Conservation (phyloP, 92 coral and sea anemone genomes). For the Palythoa grandiflora region DNA sequence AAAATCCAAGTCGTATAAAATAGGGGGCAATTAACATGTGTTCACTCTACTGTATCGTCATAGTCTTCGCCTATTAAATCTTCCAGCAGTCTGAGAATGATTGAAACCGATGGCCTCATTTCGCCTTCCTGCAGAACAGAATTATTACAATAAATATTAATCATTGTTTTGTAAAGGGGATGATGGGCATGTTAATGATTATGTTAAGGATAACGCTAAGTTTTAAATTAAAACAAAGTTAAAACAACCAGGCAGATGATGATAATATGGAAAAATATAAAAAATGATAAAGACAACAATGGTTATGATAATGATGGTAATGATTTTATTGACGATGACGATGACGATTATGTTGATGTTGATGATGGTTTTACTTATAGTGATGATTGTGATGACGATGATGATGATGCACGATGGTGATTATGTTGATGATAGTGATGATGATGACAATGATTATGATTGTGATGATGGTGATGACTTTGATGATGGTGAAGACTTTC, state of each 20-base stretch:
- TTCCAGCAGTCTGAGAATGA: constrained; percentile 64
- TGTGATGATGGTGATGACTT: not conserved
- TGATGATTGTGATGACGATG: not conserved
- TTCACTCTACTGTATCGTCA: constrained; percentile 81
- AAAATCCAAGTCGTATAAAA: not conserved
- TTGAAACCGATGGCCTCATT: constrained; percentile 74
- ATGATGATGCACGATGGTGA: too few relatives aligned
- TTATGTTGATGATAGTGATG: not conserved
- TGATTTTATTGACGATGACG: not conserved
- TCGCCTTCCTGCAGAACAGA: constrained; percentile 78
- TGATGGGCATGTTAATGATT: not conserved
- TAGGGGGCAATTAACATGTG: not conserved
- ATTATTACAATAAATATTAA: too few relatives aligned
- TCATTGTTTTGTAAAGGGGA: not conserved
- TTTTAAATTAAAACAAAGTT: too few relatives aligned
- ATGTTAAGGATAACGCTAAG: not conserved
- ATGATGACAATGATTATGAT: not conserved
- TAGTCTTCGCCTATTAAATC: constrained; percentile 92
- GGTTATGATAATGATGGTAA: not conserved
- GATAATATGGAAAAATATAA: not conserved
- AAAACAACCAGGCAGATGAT: too few relatives aligned
- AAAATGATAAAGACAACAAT: not conserved
- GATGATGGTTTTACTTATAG: not conserved
- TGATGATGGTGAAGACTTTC: not conserved
- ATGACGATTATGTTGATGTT: not conserved